Percentiles rank a stretch among this genome's conserved stretches.
Conservation (phyloP, 1,140 invertebrate genomes). For the Kradibia gibbosae region DNA sequence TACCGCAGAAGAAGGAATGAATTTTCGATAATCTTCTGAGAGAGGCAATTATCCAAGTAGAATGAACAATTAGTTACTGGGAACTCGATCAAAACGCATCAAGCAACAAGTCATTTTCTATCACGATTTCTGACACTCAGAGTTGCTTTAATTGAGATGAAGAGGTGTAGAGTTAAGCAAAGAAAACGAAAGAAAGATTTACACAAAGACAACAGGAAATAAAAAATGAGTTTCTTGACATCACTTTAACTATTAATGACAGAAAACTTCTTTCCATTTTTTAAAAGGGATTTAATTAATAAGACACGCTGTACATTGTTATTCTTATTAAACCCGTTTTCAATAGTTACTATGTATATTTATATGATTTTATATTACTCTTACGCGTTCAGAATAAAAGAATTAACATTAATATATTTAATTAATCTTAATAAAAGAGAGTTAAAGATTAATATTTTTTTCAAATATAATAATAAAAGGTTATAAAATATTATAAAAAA, state of each 20-base stretch:
- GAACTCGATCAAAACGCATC: constrained; percentile 11
- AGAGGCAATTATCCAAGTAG: not conserved
- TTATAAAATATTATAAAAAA: too few species aligned
- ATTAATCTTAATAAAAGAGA: too few species aligned
- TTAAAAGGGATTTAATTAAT: not conserved
- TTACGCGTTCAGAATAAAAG: too few species aligned
- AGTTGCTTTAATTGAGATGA: not conserved
- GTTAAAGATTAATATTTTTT: too few species aligned
- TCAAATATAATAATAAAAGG: too few species aligned
- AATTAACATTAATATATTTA: too few species aligned
- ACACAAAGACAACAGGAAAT: not conserved
- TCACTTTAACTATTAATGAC: not conserved
- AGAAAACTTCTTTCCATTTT: not conserved
- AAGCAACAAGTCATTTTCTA: constrained; percentile 24
- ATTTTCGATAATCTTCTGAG: constrained; percentile 9
- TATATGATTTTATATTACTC: too few species aligned
- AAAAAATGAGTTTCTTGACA: not conserved
- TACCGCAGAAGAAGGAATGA: not conserved
- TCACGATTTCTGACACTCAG: not conserved
- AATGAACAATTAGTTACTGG: not conserved
- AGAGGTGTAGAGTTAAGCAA: not conserved
- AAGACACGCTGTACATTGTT: not conserved
- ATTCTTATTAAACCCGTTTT: not conserved
- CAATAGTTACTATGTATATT: not conserved
- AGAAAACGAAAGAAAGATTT: not conserved